Percentiles rank a stretch among this genome's conserved stretches.
Conservation (phyloP, 1,140 invertebrate species). For the Lethocerus indicus region DNA sequence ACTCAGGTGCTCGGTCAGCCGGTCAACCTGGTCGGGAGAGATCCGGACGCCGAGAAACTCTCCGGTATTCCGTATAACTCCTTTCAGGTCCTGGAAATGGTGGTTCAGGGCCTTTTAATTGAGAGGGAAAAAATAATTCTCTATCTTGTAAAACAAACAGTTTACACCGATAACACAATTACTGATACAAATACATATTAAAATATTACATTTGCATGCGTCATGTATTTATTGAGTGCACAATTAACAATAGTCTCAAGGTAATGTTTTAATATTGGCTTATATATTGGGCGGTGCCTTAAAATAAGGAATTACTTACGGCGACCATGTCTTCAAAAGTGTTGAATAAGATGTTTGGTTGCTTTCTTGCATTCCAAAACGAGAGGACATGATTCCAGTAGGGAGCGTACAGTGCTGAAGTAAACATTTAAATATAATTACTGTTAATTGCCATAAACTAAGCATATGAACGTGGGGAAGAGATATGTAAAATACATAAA, state of each 20-base stretch:
- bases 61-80: constrained; percentile 44
- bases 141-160: too few relatives aligned
- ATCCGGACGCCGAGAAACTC: constrained; percentile 51
- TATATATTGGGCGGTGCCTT: too few relatives aligned
- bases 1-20: constrained; percentile 53
- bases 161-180: constrained; percentile 2
- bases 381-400: constrained; percentile 22
- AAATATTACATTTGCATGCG: background rate
- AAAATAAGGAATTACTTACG: too few relatives aligned
- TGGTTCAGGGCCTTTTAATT: too few relatives aligned
- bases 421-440: too few relatives aligned
- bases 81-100: constrained; percentile 33
- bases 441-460: too few relatives aligned
- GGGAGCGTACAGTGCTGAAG: constrained; percentile 19
- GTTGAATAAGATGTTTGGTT: constrained; percentile 29
- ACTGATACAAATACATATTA: background rate
- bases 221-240: background rate
- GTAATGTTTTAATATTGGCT: too few relatives aligned
- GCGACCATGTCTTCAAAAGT: constrained; percentile 31
- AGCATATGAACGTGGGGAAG: too few relatives aligned
- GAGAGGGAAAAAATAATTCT: too few relatives aligned
- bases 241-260: background rate
- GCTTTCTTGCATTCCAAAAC: constrained; percentile 25
- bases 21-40: constrained; percentile 39
- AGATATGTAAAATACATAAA: too few relatives aligned